These are phyloP conservation scores for Danaus melanippus DNA, from an alignment of 1,140 invertebrate genomes.

Conservation along the genomic window DNA sequence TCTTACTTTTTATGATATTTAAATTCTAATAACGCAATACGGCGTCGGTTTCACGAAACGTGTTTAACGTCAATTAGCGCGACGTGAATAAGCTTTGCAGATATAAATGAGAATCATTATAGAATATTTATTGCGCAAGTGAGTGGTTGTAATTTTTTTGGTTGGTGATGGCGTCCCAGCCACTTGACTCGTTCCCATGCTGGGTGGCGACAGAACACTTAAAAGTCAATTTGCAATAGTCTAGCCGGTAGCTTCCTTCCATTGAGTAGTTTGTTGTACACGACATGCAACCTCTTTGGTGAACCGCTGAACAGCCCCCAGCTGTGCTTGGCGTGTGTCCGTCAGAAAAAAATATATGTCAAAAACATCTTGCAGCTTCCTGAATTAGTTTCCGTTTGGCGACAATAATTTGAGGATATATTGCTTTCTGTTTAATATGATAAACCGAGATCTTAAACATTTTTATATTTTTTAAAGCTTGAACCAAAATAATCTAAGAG, in stretches of 20 bases:
- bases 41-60: too few species aligned
- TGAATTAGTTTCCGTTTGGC: conserved; percentile 34
- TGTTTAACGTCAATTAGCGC: too few species aligned
- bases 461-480: too few species aligned
- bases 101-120: conserved; percentile 30
- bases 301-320: conserved; percentile 23
- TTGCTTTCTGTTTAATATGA: too few species aligned
- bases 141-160: conserved; percentile 33
- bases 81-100: too few species aligned
- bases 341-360: conserved; percentile 31
- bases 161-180: conserved; percentile 28
- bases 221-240: conserved; percentile 61
- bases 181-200: conserved; percentile 64
- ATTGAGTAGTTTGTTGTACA: conserved; percentile 31
- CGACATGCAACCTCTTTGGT: conserved; percentile 17
- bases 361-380: conserved; percentile 47
- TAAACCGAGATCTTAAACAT: too few species aligned
- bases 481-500: too few species aligned
- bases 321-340: conserved; percentile 53
- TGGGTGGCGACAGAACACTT: conserved; percentile 67
- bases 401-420: too few species aligned
- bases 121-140: conserved; percentile 36
- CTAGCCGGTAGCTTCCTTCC: conserved; percentile 51
- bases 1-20: background rate
- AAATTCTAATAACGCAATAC: background rate